phyloP scores from a whole-genome alignment of 2,113 vertebrate genomes.

The Stegostoma tigrinum region DNA sequence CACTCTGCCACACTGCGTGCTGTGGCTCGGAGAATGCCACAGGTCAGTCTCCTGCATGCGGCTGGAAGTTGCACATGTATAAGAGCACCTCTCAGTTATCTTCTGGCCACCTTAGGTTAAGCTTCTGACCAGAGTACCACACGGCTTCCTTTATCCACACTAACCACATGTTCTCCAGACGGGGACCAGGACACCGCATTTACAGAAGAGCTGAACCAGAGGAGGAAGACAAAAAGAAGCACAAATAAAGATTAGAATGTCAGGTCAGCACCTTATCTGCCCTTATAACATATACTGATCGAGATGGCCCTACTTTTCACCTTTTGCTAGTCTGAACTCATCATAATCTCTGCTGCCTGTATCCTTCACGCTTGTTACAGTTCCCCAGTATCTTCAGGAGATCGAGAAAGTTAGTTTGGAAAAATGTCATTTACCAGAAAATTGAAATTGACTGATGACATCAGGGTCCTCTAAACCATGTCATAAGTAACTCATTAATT shows the following conservation, averaged over 20 bases:
- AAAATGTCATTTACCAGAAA: not conserved
- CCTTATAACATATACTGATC: not conserved
- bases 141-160: conserved; percentile 87
- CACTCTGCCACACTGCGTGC: conserved; percentile 41
- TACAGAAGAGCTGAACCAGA: conserved; percentile 71
- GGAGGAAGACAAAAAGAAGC: conserved; percentile 9
- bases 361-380: too few relatives aligned
- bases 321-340: not conserved
- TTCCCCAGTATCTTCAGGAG: not conserved
- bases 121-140: conserved; percentile 88
- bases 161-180: conserved; percentile 73
- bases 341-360: not conserved
- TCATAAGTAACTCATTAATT: not conserved
- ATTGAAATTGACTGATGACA: not conserved
- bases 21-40: conserved; percentile 37
- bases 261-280: not conserved
- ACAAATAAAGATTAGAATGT: not conserved
- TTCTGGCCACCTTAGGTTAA: conserved; percentile 49
- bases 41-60: not conserved
- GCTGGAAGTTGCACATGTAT: conserved; percentile 12
- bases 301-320: not conserved
- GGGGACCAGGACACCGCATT: conserved; percentile 90
- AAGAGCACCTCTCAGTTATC: conserved; percentile 30
- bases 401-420: not conserved
- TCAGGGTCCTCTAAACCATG: not conserved